These are phyloP conservation scores for Megalops atlanticus DNA, from an alignment of 2,113 vertebrate genomes.

Conservation along the genomic window DNA sequence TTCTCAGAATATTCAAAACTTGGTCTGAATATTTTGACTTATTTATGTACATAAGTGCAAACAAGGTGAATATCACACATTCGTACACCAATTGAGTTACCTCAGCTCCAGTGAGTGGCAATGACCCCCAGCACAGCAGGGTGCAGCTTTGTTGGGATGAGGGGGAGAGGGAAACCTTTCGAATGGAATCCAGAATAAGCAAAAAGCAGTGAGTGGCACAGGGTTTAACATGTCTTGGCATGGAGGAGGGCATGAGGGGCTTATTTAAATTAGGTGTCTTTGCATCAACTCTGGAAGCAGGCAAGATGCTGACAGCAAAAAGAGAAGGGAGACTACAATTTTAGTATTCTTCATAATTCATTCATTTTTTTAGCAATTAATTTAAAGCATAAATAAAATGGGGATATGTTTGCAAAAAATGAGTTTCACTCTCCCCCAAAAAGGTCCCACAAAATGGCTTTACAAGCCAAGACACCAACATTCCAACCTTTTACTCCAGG, in stretches of 20 bases:
- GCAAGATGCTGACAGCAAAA: neutral
- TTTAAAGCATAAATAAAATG: neutral
- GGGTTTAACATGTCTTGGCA: neutral
- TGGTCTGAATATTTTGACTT: constrained; percentile 79
- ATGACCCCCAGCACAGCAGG: constrained; percentile 78
- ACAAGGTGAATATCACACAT: constrained; percentile 88
- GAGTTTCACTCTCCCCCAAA: constrained; percentile 12
- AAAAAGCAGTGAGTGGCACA: neutral
- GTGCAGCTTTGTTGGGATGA: constrained; percentile 32
- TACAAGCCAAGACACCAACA: neutral
- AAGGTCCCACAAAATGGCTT: neutral
- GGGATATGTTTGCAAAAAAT: neutral
- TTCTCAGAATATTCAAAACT: constrained; percentile 80
- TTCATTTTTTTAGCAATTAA: neutral
- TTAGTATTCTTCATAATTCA: neutral
- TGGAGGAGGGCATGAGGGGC: neutral
- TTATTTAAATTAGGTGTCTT: neutral
- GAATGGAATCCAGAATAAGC: neutral
- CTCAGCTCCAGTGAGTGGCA: constrained; percentile 65
- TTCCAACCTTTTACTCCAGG: constrained; percentile 1
- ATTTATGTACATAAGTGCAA: constrained; percentile 93
- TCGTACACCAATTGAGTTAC: constrained; percentile 83
- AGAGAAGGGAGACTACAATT: neutral
- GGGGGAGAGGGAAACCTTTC: constrained; percentile 37
- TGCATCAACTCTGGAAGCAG: neutral